Evolutionary conservation across 2,113 vertebrate species (phyloP), one percentile per base, ranked within the genome.

Genomic region (Emydocephalus ijimae): DNA sequence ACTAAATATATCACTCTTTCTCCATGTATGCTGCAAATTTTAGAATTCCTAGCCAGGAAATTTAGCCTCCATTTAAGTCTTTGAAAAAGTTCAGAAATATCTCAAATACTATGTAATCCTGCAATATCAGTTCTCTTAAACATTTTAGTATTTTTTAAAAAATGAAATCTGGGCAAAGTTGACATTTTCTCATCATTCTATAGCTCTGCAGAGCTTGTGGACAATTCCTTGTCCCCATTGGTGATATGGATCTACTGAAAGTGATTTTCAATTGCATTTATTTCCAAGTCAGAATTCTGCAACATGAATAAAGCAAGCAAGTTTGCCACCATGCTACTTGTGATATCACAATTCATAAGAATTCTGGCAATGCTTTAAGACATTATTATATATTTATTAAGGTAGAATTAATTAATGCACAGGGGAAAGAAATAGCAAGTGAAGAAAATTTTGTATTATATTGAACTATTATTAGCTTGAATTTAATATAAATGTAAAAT

Each of bases 361-460:
- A 86, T 87, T 92, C 92, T 95, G 4, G 0, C 10, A 90, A 2
- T 69, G 26, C 1, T 92, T 0, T 4, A 18, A 1, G 6, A 12
- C 89, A 86, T 91, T 89, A 56, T 87, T 92, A 91, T 61, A 89
- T 56, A 92, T 94, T 91, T 92, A 43, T 54, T 90, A 95, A 81
- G 54, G 12, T 39, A 0, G 7, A 56, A 93, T 61, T 93, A 94
- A 92, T n/a, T 92, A 0, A 54, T n/a, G 3, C 88, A 86, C 3
- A 48, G 59, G 10, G 24, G 94, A 89, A 23, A 90, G 2, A 43
- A 93, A 61, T 88, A 34, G 4, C 57, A 85, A 94, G 52, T 0
- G 0, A 61, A 59, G 39, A 39, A 54, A 88, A 57, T 43, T 15
- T 29, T n/a, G 88, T 89, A 7, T 59, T 74, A 1, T 90, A 85